Evolutionary conservation across 1,140 invertebrate genomes (phyloP).

Genomic region (Stenopsyche tienmushanensis): DNA sequence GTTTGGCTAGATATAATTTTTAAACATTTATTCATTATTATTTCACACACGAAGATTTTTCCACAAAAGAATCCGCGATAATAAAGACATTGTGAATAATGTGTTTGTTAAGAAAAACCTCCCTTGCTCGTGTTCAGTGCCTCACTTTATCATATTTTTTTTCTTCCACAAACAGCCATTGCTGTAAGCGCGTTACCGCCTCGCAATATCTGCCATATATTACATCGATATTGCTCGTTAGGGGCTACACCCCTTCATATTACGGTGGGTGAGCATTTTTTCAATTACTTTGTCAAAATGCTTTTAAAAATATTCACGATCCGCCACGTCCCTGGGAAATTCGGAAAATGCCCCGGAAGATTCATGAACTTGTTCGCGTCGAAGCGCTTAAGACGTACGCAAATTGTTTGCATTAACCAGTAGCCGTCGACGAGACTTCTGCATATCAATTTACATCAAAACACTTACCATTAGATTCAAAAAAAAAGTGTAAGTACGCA

Average conservation of each 20-base stretch:
- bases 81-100: slow-evolving; percentile 32
- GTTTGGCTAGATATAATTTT: slow-evolving; percentile 22
- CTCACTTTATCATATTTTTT: slow-evolving; percentile 22
- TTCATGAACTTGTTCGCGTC: no score
- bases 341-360: no score
- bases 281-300: not conserved
- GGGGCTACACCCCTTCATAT: not conserved
- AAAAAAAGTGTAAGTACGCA: no score
- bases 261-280: not conserved
- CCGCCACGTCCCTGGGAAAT: no score
- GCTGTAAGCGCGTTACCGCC: not conserved
- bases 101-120: slow-evolving; percentile 29
- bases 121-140: slow-evolving; percentile 1
- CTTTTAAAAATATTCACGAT: not conserved
- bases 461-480: no score
- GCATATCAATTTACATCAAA: no score
- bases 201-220: slow-evolving; percentile 17
- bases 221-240: slow-evolving; percentile 6
- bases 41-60: slow-evolving; percentile 20
- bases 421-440: no score
- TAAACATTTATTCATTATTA: slow-evolving; percentile 26
- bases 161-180: slow-evolving; percentile 9
- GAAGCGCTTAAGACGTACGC: no score
- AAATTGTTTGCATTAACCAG: no score
- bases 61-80: slow-evolving; percentile 20